Conservation (phyloP, 1,140 invertebrate genomes). For the Drosophila chauvacae region DNA sequence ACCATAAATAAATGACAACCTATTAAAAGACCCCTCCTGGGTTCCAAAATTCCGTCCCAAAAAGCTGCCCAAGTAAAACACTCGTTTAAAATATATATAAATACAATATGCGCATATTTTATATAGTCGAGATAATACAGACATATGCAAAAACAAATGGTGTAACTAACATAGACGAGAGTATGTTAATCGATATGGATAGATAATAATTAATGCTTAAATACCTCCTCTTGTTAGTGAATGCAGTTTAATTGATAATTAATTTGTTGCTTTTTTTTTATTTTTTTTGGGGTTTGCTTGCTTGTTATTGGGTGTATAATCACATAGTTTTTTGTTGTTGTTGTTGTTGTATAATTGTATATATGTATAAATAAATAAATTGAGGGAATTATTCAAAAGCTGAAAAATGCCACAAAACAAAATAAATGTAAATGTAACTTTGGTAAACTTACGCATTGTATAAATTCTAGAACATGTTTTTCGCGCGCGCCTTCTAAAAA, state of each 20-base stretch:
- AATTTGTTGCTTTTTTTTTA: slow-evolving; percentile 26
- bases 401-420: slow-evolving; percentile 58
- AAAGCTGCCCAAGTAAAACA: slow-evolving; percentile 16
- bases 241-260: slow-evolving; percentile 64
- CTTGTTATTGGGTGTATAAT: slow-evolving; percentile 63
- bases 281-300: slow-evolving; percentile 13
- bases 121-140: slow-evolving; percentile 70
- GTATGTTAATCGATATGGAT: slow-evolving; percentile 42
- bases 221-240: slow-evolving; percentile 60
- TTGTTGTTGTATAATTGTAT: slow-evolving; percentile 4
- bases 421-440: slow-evolving; percentile 66
- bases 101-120: slow-evolving; percentile 57
- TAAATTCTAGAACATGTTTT: slow-evolving; percentile 69
- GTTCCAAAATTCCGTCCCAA: too few species aligned
- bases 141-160: slow-evolving; percentile 60
- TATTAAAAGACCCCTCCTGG: neutral
- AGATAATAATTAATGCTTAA: slow-evolving; percentile 55
- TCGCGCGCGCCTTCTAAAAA: slow-evolving; percentile 19
- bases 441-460: slow-evolving; percentile 77
- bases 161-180: slow-evolving; percentile 58
- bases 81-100: slow-evolving; percentile 46
- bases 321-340: slow-evolving; percentile 49
- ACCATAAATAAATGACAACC: neutral
- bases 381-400: slow-evolving; percentile 42
- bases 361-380: slow-evolving; percentile 69